A percentile compares a stretch with the other conserved stretches of the same genome.
Conservation (phyloP, 2,113 vertebrate genomes). For the Notiomystis cincta region DNA sequence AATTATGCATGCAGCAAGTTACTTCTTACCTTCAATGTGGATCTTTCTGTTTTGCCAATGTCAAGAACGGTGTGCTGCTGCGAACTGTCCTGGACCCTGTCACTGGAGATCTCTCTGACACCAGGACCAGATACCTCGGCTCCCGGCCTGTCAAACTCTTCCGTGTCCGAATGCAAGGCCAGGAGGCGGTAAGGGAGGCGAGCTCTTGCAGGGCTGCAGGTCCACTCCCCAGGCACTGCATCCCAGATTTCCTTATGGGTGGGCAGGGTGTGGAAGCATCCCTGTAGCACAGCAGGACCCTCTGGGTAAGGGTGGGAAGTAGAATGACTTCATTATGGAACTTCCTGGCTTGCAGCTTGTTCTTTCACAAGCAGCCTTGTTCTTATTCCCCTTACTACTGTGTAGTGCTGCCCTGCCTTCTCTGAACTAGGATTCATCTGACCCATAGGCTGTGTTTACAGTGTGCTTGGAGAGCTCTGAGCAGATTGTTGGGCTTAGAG, state of each 20-base stretch:
- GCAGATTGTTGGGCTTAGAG: not conserved
- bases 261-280: not conserved
- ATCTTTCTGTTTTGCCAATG: not conserved
- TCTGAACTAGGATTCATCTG: not conserved
- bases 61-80: conserved; percentile 91
- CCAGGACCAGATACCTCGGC: conserved; percentile 92
- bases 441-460: not conserved
- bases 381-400: not conserved
- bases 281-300: not conserved
- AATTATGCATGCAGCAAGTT: not conserved
- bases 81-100: conserved; percentile 94
- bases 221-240: not conserved
- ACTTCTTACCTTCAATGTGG: not conserved
- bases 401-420: not conserved
- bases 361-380: not conserved
- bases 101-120: conserved; percentile 93
- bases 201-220: not conserved
- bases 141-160: conserved; percentile 97
- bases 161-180: conserved; percentile 95
- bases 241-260: rapidly evolving
- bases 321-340: not conserved
- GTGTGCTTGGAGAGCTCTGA: not conserved
- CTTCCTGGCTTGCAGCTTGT: not conserved
- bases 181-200: conserved; percentile 90
- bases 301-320: conserved; percentile 3